These are phyloP conservation scores for Amphiduros pacificus DNA, from an alignment of 2,888 invertebrate genomes.

Conservation along the genomic window DNA sequence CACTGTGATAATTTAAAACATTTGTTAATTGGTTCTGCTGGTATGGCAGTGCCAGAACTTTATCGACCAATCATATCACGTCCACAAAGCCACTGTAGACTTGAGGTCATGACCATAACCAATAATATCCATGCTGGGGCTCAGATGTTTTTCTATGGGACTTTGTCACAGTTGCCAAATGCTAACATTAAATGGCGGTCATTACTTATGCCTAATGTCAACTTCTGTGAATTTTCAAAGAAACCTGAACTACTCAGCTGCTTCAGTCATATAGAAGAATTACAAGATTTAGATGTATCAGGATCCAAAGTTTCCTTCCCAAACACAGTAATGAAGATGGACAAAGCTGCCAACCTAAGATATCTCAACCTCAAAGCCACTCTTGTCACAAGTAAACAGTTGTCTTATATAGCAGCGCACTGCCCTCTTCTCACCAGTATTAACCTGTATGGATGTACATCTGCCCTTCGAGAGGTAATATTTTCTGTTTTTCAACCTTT, in stretches of 20 bases:
- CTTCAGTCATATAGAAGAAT: slow-evolving; percentile 33
- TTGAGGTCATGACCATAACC: slow-evolving; percentile 47
- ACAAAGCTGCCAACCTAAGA: slow-evolving; percentile 31
- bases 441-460: slow-evolving; percentile 42
- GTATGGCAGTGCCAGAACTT: slow-evolving; percentile 48
- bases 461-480: background rate
- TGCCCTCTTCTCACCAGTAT: slow-evolving; percentile 48
- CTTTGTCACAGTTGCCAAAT: slow-evolving; percentile 46
- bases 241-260: slow-evolving; percentile 38
- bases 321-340: slow-evolving; percentile 30
- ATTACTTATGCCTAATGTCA: slow-evolving; percentile 45
- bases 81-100: slow-evolving; percentile 39
- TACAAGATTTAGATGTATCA: slow-evolving; percentile 38
- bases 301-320: slow-evolving; percentile 37
- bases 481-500: background rate
- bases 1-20: slow-evolving; percentile 47
- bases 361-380: slow-evolving; percentile 48
- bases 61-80: slow-evolving; percentile 49
- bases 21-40: slow-evolving; percentile 48
- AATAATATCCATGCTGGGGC: slow-evolving; percentile 52
- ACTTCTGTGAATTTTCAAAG: slow-evolving; percentile 37
- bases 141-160: slow-evolving; percentile 53
- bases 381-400: slow-evolving; percentile 37
- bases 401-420: slow-evolving; percentile 39
- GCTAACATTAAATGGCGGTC: slow-evolving; percentile 37